A percentile compares a stretch with the other conserved stretches of the same genome.
phyloP scores from a whole-genome alignment of 2,113 vertebrate species.

The Myocastor coypus region DNA sequence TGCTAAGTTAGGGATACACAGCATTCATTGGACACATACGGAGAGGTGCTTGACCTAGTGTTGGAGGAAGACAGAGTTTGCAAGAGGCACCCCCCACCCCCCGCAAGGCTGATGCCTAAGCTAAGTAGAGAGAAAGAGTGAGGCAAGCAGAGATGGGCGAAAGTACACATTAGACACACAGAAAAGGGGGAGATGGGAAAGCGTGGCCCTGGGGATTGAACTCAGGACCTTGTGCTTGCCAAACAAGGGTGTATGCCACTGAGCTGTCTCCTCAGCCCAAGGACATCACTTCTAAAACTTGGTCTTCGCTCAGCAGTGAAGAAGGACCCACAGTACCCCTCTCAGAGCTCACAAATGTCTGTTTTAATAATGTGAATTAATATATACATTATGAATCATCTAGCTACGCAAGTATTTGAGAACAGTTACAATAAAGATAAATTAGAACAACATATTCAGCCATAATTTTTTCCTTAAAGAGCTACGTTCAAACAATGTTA shows the following conservation, averaged over 20 bases:
- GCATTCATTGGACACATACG: not conserved
- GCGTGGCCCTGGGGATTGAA: too few species aligned
- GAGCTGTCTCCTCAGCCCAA: not conserved
- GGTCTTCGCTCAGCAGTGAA: not conserved
- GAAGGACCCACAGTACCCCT: not conserved
- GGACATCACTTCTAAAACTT: not conserved
- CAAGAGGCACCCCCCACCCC: not conserved
- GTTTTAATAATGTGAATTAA: not conserved
- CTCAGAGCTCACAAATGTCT: not conserved
- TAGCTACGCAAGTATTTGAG: not conserved
- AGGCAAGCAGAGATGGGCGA: not conserved
- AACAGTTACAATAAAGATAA: not conserved
- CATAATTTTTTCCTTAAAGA: not conserved
- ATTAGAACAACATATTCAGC: not conserved
- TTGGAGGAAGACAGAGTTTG: rapidly evolving
- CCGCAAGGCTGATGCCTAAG: not conserved
- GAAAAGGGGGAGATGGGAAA: not conserved
- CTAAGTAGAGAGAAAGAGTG: not conserved
- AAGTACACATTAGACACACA: not conserved
- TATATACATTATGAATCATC: not conserved
- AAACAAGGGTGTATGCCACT: too few species aligned
- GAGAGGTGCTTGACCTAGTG: not conserved
- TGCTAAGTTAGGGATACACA: not conserved
- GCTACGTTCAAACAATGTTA: not conserved
- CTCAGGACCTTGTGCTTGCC: too few species aligned